A percentile compares a stretch with the other conserved stretches of the same genome.
These are phyloP conservation scores for Pteropus rufus DNA, from an alignment of 2,797 vertebrate species.

Conservation along the genomic window DNA sequence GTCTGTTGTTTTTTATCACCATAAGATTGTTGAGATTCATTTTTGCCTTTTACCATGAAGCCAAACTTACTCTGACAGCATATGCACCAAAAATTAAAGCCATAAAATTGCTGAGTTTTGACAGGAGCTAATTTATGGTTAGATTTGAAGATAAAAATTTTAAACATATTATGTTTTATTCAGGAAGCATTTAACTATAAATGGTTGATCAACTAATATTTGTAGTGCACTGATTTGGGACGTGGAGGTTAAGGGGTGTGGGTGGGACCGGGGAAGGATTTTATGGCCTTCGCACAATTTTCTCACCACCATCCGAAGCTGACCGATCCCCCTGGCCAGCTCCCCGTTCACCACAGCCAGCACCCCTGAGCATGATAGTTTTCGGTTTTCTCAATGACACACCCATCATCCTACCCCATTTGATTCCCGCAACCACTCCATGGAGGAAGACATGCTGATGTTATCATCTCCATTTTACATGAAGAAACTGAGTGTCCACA, in stretches of 20 bases:
- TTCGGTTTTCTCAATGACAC: background rate
- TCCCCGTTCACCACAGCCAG: accelerated
- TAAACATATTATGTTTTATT: conserved; percentile 49
- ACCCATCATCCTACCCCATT: too few relatives aligned
- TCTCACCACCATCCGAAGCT: background rate
- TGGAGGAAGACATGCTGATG: background rate
- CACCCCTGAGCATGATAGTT: accelerated
- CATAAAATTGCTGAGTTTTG: conserved; percentile 53
- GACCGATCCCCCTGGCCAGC: background rate
- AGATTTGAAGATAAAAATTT: conserved; percentile 62
- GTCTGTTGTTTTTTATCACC: background rate
- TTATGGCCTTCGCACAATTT: too few relatives aligned
- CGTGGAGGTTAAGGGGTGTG: background rate
- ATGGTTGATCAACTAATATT: background rate
- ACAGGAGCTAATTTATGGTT: background rate
- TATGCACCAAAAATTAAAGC: conserved; percentile 54
- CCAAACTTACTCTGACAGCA: conserved; percentile 28
- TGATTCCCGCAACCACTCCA: background rate
- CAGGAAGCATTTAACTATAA: conserved; percentile 12
- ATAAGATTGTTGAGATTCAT: conserved; percentile 12
- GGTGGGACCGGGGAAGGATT: too few relatives aligned
- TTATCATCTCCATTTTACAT: background rate
- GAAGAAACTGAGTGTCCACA: background rate
- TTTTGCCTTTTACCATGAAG: conserved; percentile 45
- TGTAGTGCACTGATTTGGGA: background rate